Evolutionary conservation across 2,888 invertebrate species (phyloP), one percentile per base, ranked within the genome.

Genomic region (Crepidodera aurea): DNA sequence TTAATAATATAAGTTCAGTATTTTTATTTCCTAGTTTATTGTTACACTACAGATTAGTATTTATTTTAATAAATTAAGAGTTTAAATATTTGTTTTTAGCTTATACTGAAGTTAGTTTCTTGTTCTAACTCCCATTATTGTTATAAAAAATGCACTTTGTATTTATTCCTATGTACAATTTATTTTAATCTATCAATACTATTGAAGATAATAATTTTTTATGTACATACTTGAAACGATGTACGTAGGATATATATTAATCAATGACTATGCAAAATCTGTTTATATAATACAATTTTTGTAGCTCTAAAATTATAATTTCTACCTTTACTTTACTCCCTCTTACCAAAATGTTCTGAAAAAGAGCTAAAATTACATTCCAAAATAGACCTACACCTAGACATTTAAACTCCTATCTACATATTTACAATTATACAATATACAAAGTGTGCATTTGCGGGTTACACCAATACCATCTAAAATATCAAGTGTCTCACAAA

Each of bases 391-490:
- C 40, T 34, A 34, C 16, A 18, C 40, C 16, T 40, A 40, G 18
- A 40, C 18, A 40, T 40, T 18, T 55, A 32, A 2, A 29, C 25
- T 16, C 22, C 4, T 56, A 61, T 51, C 50, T 61, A 61, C 55
- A 60, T 56, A 61, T 61, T 27, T 61, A 51, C 57, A 57, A 27
- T 6, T 34, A 56, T 46, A 56, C 54, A 54, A 54, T 54, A 44
- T 55, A 55, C 61, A 55, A 48, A 34, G 44, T 27, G 61, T 61
- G 56, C 61, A 61, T 61, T 55, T 61, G 60, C 25, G 22, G 53
- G 60, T 60, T 60, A 60, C 37, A 61, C 61, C 61, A 61, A 50
- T 39, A 56, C 50, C 58, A 58, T 34, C 51, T 50, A 56, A n/a
- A 56, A n/a, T 18, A 27, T 44, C 8, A 48, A 48, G 48, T 19